Conservation (phyloP, 1,140 invertebrate genomes). For the Leptinotarsa texana region DNA sequence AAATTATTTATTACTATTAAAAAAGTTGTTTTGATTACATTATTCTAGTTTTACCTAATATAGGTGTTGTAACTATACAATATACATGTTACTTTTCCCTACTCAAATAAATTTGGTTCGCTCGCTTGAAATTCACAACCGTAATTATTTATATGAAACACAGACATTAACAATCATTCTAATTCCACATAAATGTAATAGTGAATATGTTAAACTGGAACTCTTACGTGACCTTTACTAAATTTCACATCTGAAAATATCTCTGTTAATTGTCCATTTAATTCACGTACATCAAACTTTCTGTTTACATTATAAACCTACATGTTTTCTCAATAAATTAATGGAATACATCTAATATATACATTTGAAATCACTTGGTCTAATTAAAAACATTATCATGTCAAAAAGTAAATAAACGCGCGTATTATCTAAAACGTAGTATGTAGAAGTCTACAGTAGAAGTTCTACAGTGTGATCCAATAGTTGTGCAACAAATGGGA, state of each 20-base stretch:
- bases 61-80: constrained; percentile 2
- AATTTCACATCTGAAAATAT: background rate
- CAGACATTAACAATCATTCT: background rate
- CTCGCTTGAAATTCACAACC: constrained; percentile 2
- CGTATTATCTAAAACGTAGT: no score
- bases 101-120: background rate
- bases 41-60: constrained; percentile 12
- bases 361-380: background rate
- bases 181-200: constrained; percentile 10
- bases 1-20: background rate
- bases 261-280: background rate
- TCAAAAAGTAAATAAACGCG: no score
- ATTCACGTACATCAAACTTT: background rate
- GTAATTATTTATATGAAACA: constrained; percentile 4
- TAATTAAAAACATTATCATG: background rate
- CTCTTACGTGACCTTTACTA: background rate
- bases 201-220: background rate
- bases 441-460: no score
- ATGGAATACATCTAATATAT: background rate
- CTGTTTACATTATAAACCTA: background rate
- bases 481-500: no score
- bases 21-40: background rate
- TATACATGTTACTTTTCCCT: background rate
- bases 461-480: no score
- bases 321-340: background rate